A percentile compares a stretch with the other conserved stretches of the same genome.
Evolutionary conservation across 2,888 invertebrate species (phyloP).

Genomic region (Dryobotodes eremita): DNA sequence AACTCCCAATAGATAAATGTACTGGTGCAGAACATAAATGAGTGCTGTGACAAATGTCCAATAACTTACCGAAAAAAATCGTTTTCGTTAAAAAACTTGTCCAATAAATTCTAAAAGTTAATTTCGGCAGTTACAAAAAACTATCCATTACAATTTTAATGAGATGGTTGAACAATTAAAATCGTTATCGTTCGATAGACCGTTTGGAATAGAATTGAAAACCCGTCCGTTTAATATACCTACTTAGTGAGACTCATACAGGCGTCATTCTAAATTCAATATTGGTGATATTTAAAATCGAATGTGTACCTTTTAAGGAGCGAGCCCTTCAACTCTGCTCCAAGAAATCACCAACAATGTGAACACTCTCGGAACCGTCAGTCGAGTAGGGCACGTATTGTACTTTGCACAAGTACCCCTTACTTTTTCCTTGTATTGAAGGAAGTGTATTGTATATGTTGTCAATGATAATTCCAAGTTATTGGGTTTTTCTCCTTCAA

Average conservation of each 20-base stretch:
- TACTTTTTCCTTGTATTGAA: conserved; percentile 68
- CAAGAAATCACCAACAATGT: conserved; percentile 71
- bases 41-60: conserved; percentile 15
- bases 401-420: conserved; percentile 70
- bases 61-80: conserved; percentile 5
- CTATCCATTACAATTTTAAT: background rate
- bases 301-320: conserved; percentile 66
- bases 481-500: conserved; percentile 55
- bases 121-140: conserved; percentile 14
- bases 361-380: conserved; percentile 71
- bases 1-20: conserved; percentile 24
- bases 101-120: conserved; percentile 13
- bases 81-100: conserved; percentile 4
- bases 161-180: conserved; percentile 17
- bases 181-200: background rate
- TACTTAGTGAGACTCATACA: background rate
- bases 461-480: conserved; percentile 69
- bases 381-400: conserved; percentile 73
- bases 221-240: background rate
- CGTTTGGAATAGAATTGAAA: background rate
- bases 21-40: conserved; percentile 35
- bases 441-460: conserved; percentile 69
- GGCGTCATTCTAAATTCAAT: conserved; percentile 36
- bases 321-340: conserved; percentile 55
- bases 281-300: conserved; percentile 49